Percentiles rank a stretch among this genome's conserved stretches.
These are phyloP conservation scores for Microcebus griseorufus DNA, from an alignment of 2,113 vertebrate species.

Conservation along the genomic window DNA sequence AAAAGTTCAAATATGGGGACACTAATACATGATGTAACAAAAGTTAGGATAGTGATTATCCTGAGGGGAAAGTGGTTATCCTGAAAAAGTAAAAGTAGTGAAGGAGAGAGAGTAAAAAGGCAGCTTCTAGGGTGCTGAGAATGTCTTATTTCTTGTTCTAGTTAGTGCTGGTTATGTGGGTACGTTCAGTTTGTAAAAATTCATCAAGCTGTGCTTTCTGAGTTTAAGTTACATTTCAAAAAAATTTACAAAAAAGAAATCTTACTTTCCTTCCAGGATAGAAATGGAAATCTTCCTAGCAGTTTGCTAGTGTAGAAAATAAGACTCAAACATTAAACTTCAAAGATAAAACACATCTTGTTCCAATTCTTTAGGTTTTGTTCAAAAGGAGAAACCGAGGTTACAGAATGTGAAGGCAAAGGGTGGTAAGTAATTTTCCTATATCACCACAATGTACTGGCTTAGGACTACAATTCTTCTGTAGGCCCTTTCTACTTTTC, in stretches of 20 bases:
- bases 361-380: background rate
- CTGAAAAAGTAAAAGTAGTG: background rate
- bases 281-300: background rate
- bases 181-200: background rate
- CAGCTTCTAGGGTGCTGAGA: too few species aligned
- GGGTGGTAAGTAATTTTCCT: background rate
- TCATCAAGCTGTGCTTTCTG: background rate
- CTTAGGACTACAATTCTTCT: background rate
- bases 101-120: background rate
- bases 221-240: background rate
- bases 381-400: background rate
- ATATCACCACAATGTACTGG: background rate
- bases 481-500: background rate
- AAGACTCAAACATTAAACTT: background rate
- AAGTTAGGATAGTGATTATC: background rate
- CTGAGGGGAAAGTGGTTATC: background rate
- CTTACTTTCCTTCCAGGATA: background rate
- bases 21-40: background rate
- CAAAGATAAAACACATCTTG: background rate
- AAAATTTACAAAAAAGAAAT: background rate
- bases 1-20: background rate
- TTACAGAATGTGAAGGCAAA: background rate
- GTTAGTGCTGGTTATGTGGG: fast-evolving
- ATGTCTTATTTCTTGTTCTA: background rate
- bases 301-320: background rate